Evolutionary conservation across 2,797 vertebrate species (phyloP).

Genomic region (Centropyge bicolor): DNA sequence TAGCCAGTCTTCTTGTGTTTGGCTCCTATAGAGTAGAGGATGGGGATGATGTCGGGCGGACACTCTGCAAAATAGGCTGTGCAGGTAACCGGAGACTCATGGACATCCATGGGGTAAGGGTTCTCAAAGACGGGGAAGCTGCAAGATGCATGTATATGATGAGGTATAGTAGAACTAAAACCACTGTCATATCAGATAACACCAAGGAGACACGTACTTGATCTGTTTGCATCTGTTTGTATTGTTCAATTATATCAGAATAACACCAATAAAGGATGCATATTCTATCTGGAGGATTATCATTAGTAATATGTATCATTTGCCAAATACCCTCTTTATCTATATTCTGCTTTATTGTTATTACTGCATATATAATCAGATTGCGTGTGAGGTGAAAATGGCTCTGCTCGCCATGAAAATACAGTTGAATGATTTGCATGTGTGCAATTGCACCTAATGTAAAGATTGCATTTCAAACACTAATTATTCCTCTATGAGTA

Average conservation of each 20-base stretch:
- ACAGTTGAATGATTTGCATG: background rate
- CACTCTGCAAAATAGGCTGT: constrained; percentile 98
- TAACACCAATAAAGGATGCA: background rate
- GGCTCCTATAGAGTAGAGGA: constrained; percentile 96
- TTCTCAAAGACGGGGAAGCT: constrained; percentile 99
- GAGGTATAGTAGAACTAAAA: too few species aligned
- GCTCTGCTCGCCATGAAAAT: background rate
- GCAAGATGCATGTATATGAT: constrained; percentile 40
- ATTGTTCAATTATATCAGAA: background rate
- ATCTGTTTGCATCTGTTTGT: background rate
- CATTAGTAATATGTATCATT: too few species aligned
- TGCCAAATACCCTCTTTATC: background rate
- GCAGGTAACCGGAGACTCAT: constrained; percentile 98
- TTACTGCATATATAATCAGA: too few species aligned
- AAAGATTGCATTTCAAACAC: background rate
- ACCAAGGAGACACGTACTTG: background rate
- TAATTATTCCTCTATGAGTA: background rate
- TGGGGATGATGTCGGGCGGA: constrained; percentile 95
- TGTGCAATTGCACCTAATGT: too few species aligned
- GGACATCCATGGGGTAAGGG: constrained; percentile 98
- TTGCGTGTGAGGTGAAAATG: too few species aligned
- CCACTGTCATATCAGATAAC: background rate
- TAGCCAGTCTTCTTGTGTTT: constrained; percentile 99
- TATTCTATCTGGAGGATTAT: background rate
- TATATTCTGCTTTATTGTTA: background rate